Conservation (phyloP, 1,140 invertebrate genomes). For the Heliothis subflexa region DNA sequence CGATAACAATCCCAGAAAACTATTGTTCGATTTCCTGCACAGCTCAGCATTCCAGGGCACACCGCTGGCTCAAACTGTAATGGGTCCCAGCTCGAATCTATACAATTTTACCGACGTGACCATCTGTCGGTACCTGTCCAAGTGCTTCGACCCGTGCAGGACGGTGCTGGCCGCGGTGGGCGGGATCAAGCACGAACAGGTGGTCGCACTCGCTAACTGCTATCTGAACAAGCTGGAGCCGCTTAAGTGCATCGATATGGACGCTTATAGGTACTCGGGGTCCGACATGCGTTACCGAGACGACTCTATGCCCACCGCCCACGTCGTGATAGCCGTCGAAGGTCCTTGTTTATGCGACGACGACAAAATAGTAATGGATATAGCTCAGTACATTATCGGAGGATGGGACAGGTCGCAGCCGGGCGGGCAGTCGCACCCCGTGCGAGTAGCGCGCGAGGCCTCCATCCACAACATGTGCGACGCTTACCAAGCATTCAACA, state of each 20-base stretch:
- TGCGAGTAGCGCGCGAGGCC: conserved; percentile 64
- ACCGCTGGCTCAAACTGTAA: conserved; percentile 89
- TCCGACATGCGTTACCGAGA: conserved; percentile 88
- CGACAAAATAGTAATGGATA: conserved; percentile 61
- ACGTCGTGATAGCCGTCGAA: conserved; percentile 92
- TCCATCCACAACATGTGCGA: conserved; percentile 65
- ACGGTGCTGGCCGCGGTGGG: conserved; percentile 97
- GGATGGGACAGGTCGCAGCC: conserved; percentile 73
- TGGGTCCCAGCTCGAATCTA: conserved; percentile 92
- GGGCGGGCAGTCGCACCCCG: conserved; percentile 65
- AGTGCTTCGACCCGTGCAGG: conserved; percentile 92
- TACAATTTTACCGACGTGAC: conserved; percentile 89
- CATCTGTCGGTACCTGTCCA: conserved; percentile 91
- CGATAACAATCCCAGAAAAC: conserved; percentile 90
- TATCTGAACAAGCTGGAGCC: conserved; percentile 55
- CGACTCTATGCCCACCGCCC: conserved; percentile 89
- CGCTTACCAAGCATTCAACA: conserved; percentile 78
- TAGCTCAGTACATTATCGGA: conserved; percentile 65
- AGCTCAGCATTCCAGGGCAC: conserved; percentile 90
- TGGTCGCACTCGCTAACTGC: conserved; percentile 58
- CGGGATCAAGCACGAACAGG: conserved; percentile 87
- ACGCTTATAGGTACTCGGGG: conserved; percentile 84
- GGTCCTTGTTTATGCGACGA: conserved; percentile 72
- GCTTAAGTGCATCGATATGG: conserved; percentile 42
- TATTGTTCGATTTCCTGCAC: conserved; percentile 92